A percentile compares a stretch with the other conserved stretches of the same genome.
phyloP scores from a whole-genome alignment of 2,888 invertebrate species.

The Lithophane semibrunnea region DNA sequence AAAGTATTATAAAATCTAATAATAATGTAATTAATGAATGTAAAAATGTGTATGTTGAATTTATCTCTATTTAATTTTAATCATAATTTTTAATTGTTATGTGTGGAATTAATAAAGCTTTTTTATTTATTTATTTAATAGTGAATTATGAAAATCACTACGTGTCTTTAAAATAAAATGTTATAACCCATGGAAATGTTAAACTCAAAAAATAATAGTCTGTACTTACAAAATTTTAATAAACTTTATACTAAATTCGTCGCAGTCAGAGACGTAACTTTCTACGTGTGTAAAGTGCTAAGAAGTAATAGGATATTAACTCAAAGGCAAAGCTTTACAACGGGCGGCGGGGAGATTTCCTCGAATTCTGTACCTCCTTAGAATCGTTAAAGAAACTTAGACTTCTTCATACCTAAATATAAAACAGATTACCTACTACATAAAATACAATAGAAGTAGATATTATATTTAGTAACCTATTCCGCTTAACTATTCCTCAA shows the following conservation, averaged over 20 bases:
- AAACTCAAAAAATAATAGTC: not conserved
- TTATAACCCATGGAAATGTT: not conserved
- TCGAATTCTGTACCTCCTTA: constrained; percentile 9
- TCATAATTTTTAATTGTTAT: too few relatives aligned
- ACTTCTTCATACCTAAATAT: constrained; percentile 19
- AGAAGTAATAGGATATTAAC: constrained; percentile 59
- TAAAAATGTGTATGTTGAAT: too few relatives aligned
- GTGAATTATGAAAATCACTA: too few relatives aligned
- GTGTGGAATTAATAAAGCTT: too few relatives aligned
- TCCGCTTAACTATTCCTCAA: too few relatives aligned
- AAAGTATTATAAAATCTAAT: too few relatives aligned
- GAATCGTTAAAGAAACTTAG: constrained; percentile 26
- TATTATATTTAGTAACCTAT: too few relatives aligned
- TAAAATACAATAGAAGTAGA: too few relatives aligned
- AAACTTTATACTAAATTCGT: constrained; percentile 34
- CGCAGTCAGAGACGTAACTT: constrained; percentile 32
- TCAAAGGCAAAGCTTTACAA: constrained; percentile 34
- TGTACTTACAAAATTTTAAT: constrained; percentile 7
- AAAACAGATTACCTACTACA: too few relatives aligned
- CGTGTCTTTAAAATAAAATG: not conserved
- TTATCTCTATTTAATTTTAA: too few relatives aligned
- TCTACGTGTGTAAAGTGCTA: constrained; percentile 45
- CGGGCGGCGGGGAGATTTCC: constrained; percentile 31
- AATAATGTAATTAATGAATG: too few relatives aligned
- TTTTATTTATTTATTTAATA: too few relatives aligned